Evolutionary conservation across 2,113 vertebrate species (phyloP).

Genomic region (Phalacrocorax aristotelis): DNA sequence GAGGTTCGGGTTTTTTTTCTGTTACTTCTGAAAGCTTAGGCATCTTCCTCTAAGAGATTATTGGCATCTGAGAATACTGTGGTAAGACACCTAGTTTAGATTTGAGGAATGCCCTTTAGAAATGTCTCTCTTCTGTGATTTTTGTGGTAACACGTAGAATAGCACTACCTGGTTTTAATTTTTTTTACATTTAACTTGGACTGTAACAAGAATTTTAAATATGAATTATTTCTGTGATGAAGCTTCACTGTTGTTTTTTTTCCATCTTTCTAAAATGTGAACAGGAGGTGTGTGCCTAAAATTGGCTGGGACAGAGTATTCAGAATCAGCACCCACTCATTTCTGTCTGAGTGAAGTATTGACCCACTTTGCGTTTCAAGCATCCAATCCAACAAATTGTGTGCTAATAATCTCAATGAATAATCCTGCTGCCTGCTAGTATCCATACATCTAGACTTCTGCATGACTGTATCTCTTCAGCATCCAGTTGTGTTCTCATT

Average conservation of each 20-base stretch:
- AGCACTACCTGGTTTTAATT: background rate
- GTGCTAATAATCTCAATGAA: slow-evolving; percentile 40
- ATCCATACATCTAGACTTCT: background rate
- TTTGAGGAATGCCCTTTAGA: slow-evolving; percentile 50
- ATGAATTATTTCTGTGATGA: slow-evolving; percentile 6
- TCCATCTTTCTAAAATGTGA: slow-evolving; percentile 29
- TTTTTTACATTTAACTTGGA: background rate
- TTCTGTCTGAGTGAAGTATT: slow-evolving; percentile 60
- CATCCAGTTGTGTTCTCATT: background rate
- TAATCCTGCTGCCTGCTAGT: background rate
- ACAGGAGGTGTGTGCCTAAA: slow-evolving; percentile 59
- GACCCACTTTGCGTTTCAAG: slow-evolving; percentile 46
- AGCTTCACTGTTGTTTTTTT: background rate
- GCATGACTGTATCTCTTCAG: background rate
- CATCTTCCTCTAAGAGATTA: background rate
- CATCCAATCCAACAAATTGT: slow-evolving; percentile 11
- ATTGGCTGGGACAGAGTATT: slow-evolving; percentile 52
- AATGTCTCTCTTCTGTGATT: background rate
- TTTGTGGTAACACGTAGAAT: background rate
- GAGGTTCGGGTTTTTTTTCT: background rate
- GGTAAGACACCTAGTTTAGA: background rate
- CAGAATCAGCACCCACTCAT: slow-evolving; percentile 55
- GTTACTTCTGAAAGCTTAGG: background rate
- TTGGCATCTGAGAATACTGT: background rate
- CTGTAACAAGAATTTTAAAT: slow-evolving; percentile 25